Conservation (phyloP, 2,888 invertebrate species). For the Lysandra coridon region DNA sequence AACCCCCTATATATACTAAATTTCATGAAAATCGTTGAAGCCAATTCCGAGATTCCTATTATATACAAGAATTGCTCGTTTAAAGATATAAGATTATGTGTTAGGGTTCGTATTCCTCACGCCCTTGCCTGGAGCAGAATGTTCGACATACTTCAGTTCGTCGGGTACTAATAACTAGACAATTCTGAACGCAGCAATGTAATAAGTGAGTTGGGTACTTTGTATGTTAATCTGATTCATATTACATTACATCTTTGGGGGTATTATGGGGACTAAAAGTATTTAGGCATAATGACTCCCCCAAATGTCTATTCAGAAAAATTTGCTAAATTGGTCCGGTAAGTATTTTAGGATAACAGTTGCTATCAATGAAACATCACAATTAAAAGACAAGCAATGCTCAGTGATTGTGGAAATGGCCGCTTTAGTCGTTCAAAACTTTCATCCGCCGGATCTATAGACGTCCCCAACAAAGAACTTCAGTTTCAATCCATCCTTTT, state of each 20-base stretch:
- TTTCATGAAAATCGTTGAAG: no score
- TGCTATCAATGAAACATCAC: not conserved
- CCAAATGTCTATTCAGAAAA: not conserved
- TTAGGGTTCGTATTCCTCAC: not conserved
- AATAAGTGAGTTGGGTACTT: not conserved
- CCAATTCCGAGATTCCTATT: no score
- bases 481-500: constrained; percentile 1
- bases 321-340: not conserved
- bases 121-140: not conserved
- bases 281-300: not conserved
- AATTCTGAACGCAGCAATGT: not conserved
- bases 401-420: not conserved
- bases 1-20: no score
- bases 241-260: not conserved
- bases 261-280: not conserved
- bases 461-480: constrained; percentile 13
- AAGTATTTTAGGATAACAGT: not conserved
- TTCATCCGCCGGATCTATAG: not conserved
- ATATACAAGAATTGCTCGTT: no score
- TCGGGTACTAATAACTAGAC: not conserved
- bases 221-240: not conserved
- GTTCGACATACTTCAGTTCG: not conserved
- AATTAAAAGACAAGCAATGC: not conserved
- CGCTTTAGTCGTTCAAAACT: not conserved
- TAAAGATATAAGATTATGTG: not conserved